Evolutionary conservation across 2,797 vertebrate species (phyloP), one percentile per base, ranked within the genome.

Genomic region (Pipistrellus kuhlii): DNA sequence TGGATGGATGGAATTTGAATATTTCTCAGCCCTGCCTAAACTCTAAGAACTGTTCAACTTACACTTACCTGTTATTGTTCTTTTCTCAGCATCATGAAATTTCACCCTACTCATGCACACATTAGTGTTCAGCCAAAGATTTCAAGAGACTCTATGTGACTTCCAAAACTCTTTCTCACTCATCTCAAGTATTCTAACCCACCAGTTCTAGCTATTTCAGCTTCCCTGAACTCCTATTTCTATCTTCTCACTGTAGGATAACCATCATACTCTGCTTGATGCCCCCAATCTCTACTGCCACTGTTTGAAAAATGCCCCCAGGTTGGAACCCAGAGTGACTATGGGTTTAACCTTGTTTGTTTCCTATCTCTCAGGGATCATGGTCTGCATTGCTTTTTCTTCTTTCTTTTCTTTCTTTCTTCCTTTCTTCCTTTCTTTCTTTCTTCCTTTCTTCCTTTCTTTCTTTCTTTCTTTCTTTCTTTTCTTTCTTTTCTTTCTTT

Each of bases 101-200:
- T 92, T 93, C 64, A 82, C 23, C 18, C 23, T 51, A 23, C 14
- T 44, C 41, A 30, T 27, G 20, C 13, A 71, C 10, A 80, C 30
- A 83, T 41, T 48, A 80, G 30, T 72, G 38, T 80, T 87, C 30
- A 32, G 46, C 14, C 75, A 62, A 59, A 88, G 41, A 72, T 55
- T 41, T 62, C 38, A 66, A 30, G 23, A 86, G 69, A 53, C 41
- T 91, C 11, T 59, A 46, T 15, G 20, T 12, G 62, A 59, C 21
- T 76, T 72, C 46, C 18, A 44, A 44, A 90, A n/a, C 73, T 89
- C 80, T 80, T 91, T 68, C 44, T 93, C 5, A 23, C 41, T 89
- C 66, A 6, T 91, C 53, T 90, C n/a, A 86, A 91, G 8, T 78
- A 55, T 68, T 86, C 41, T 68, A 55, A 73, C 20, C 23, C 38